These are phyloP conservation scores for Platalea minor DNA, from an alignment of 2,797 vertebrate species.

Conservation along the genomic window DNA sequence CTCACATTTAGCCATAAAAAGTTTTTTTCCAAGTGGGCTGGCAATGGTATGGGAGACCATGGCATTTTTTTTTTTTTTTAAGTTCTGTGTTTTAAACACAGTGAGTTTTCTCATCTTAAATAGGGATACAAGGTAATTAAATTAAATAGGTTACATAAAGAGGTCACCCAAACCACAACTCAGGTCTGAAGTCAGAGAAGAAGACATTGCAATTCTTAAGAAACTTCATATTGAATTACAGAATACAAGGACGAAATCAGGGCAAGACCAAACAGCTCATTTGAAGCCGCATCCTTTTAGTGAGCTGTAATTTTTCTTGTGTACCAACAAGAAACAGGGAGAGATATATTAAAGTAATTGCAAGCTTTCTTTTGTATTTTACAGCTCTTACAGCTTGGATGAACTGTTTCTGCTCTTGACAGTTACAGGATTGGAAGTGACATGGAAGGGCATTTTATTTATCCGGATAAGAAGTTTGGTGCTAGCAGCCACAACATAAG, in stretches of 20 bases:
- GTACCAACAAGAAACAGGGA: neutral
- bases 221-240: neutral
- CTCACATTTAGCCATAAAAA: neutral
- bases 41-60: neutral
- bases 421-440: constrained; percentile 39
- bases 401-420: neutral
- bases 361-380: neutral
- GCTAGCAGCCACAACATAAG: constrained; percentile 56
- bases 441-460: constrained; percentile 52
- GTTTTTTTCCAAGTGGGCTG: neutral
- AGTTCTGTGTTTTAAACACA: neutral
- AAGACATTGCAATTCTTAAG: neutral
- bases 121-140: neutral
- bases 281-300: neutral
- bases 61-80: neutral
- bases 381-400: neutral
- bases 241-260: neutral
- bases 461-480: neutral
- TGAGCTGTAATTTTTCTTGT: neutral
- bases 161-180: neutral
- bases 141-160: neutral
- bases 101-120: neutral
- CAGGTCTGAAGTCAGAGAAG: neutral
- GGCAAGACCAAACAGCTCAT: neutral
- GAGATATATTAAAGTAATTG: neutral